Evolutionary conservation across 2,797 vertebrate genomes (phyloP).

Genomic region (Loris lydekkerianus): DNA sequence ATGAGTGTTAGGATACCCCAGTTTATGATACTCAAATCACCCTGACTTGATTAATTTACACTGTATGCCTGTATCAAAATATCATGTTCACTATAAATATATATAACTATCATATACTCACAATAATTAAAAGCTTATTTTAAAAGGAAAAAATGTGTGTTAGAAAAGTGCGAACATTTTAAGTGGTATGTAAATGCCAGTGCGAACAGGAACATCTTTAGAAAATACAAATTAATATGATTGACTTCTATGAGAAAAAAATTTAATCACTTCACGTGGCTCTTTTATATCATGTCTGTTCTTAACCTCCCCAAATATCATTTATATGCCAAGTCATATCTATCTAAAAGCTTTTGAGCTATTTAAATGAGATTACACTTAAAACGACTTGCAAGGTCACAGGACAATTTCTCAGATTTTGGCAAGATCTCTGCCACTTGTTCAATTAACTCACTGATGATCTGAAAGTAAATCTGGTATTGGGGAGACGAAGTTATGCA

Average conservation of each 20-base stretch:
- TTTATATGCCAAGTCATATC: constrained; percentile 51
- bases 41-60: neutral
- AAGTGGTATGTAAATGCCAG: neutral
- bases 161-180: neutral
- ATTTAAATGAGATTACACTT: constrained; percentile 69
- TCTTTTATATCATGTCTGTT: constrained; percentile 3
- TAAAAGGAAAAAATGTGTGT: neutral
- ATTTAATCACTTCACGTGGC: neutral
- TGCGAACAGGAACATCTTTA: neutral
- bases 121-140: neutral
- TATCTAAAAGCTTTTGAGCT: constrained; percentile 46
- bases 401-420: constrained; percentile 54
- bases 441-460: constrained; percentile 49
- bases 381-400: constrained; percentile 61
- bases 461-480: constrained; percentile 28
- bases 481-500: neutral
- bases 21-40: neutral
- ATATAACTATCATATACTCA: neutral
- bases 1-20: neutral
- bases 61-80: neutral
- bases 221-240: constrained; percentile 4
- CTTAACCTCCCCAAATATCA: neutral
- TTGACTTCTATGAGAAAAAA: neutral
- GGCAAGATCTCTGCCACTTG: constrained; percentile 37
- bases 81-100: neutral